Evolutionary conservation across 2,113 vertebrate genomes (phyloP).

Genomic region (Hypocryptadius cinnamomeus): DNA sequence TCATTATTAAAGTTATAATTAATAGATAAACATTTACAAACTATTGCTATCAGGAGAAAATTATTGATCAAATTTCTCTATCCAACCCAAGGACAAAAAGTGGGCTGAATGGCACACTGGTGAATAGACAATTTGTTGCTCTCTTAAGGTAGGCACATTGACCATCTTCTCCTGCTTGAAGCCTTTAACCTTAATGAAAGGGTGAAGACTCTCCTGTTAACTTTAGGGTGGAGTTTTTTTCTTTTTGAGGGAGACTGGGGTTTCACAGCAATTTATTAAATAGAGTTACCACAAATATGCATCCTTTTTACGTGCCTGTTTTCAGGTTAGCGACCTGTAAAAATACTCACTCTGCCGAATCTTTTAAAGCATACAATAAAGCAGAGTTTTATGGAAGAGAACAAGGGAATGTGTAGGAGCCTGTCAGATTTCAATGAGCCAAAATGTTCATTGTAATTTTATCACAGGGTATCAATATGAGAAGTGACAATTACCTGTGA

Average conservation of each 20-base stretch:
- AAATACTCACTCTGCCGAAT: not conserved
- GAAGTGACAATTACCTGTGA: not conserved
- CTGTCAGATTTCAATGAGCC: not conserved
- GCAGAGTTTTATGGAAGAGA: not conserved
- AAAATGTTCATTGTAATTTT: not conserved
- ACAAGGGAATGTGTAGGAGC: not conserved
- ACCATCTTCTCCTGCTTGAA: not conserved
- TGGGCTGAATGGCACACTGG: not conserved
- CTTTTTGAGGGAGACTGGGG: not conserved
- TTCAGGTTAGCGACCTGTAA: not conserved
- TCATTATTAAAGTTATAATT: not conserved
- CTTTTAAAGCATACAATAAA: slow-evolving; percentile 17
- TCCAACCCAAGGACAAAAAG: not conserved
- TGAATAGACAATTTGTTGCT: not conserved
- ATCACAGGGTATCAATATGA: not conserved
- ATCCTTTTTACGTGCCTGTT: not conserved
- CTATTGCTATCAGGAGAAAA: not conserved
- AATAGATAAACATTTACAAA: not conserved
- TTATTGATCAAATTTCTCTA: not conserved
- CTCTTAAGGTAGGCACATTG: not conserved
- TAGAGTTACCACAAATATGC: not conserved
- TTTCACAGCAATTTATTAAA: not conserved
- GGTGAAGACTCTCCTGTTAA: not conserved
- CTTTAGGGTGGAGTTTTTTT: not conserved
- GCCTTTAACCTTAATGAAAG: not conserved